phyloP scores from a whole-genome alignment of 2,797 vertebrate species.

The Dicrostonyx torquatus region DNA sequence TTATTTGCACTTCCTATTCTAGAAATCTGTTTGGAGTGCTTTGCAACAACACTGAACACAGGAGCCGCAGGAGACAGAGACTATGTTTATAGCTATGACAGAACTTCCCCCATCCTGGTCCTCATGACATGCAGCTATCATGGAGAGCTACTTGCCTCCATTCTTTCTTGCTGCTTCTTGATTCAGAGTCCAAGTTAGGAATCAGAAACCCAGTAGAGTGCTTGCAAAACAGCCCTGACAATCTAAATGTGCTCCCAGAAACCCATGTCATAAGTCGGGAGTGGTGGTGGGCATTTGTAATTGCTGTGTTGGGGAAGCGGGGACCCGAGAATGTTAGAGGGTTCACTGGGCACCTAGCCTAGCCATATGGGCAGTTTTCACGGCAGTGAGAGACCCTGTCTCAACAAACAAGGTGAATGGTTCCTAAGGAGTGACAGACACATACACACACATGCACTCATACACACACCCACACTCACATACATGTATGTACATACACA shows the following conservation, averaged over 20 bases:
- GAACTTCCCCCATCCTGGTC: background rate
- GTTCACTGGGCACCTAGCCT: background rate
- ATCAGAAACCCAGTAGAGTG: background rate
- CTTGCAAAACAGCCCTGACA: background rate
- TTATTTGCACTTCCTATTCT: slow-evolving; percentile 30
- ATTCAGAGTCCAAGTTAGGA: background rate
- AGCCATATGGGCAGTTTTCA: background rate
- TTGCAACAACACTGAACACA: background rate
- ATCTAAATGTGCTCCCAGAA: background rate
- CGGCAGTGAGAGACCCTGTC: background rate
- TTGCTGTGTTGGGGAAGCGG: background rate
- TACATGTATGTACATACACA: background rate
- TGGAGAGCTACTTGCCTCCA: background rate
- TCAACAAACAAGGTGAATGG: background rate
- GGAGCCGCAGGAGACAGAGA: background rate
- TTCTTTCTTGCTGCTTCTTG: background rate
- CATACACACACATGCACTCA: background rate
- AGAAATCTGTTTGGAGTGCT: slow-evolving; percentile 14
- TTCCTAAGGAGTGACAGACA: background rate
- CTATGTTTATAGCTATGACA: background rate
- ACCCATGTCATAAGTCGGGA: background rate
- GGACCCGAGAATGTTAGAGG: background rate
- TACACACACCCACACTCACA: too few species aligned
- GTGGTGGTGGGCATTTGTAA: background rate
- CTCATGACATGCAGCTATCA: accelerated